These are phyloP conservation scores for Orius laevigatus DNA, from an alignment of 1,140 invertebrate species.

Conservation along the genomic window DNA sequence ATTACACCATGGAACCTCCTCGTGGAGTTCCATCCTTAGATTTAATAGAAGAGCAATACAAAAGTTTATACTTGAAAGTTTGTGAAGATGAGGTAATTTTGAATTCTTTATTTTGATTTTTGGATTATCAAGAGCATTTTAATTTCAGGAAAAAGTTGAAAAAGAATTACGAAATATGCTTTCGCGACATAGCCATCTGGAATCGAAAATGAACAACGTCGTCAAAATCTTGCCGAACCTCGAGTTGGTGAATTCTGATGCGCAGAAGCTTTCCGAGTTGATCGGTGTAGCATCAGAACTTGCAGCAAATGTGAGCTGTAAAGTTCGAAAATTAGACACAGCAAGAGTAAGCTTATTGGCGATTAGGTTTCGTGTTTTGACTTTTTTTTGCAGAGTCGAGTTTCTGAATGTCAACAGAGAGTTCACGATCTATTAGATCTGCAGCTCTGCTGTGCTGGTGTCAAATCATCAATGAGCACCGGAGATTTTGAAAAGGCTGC, in stretches of 20 bases:
- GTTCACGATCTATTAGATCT: constrained; percentile 94
- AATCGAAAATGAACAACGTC: constrained; percentile 45
- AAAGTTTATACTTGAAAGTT: constrained; percentile 2
- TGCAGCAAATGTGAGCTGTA: constrained; percentile 87
- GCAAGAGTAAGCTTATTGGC: constrained; percentile 54
- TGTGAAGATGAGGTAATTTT: constrained; percentile 7
- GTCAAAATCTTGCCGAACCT: constrained; percentile 49
- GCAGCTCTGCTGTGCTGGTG: constrained; percentile 88
- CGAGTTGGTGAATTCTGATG: constrained; percentile 48
- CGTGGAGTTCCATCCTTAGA: not conserved
- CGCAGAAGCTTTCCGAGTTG: constrained; percentile 59
- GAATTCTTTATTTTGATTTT: not conserved
- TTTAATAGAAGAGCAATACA: constrained; percentile 6
- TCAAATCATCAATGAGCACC: constrained; percentile 76
- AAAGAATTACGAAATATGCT: constrained; percentile 41
- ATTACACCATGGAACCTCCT: too few species aligned
- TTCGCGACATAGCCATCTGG: constrained; percentile 39
- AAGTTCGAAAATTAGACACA: constrained; percentile 85
- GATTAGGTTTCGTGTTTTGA: not conserved
- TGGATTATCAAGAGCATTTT: constrained; percentile 2
- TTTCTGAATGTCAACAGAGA: constrained; percentile 83
- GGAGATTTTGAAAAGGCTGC: constrained; percentile 90
- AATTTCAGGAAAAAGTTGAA: constrained; percentile 36
- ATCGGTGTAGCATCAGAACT: constrained; percentile 75
- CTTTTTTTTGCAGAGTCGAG: constrained; percentile 48